A percentile compares a stretch with the other conserved stretches of the same genome.
Conservation (phyloP, 2,888 invertebrate genomes). For the Osmoderma eremita region DNA sequence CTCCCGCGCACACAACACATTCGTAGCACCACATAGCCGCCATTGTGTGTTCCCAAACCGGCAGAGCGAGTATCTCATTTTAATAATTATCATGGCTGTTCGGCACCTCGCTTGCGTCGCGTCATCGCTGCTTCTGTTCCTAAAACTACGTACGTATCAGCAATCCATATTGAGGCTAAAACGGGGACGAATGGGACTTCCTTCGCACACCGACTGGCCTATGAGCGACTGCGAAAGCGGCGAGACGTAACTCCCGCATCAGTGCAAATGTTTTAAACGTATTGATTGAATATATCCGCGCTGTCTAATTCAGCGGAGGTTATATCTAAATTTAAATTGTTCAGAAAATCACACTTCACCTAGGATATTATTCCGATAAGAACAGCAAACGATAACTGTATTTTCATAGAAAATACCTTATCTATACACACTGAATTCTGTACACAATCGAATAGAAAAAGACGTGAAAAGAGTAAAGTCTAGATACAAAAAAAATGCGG, state of each 20-base stretch:
- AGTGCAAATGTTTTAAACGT: slow-evolving; percentile 31
- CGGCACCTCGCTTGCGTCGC: not conserved
- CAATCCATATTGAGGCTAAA: slow-evolving; percentile 19
- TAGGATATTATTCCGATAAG: slow-evolving; percentile 31
- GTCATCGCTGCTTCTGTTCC: slow-evolving; percentile 23
- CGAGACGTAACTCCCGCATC: slow-evolving; percentile 8
- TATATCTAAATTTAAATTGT: slow-evolving; percentile 41
- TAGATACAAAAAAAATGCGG: too few species aligned
- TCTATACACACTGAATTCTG: too few species aligned
- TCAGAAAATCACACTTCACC: slow-evolving; percentile 35
- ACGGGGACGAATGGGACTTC: slow-evolving; percentile 7
- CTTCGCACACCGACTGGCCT: not conserved
- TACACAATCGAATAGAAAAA: too few species aligned
- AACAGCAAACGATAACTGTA: not conserved
- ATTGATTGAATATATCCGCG: slow-evolving; percentile 39
- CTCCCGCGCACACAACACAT: too few species aligned
- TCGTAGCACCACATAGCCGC: not conserved
- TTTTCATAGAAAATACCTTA: too few species aligned
- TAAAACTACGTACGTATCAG: slow-evolving; percentile 29
- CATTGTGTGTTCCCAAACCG: slow-evolving; percentile 26
- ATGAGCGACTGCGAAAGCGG: not conserved
- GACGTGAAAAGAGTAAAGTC: too few species aligned
- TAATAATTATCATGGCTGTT: slow-evolving; percentile 22
- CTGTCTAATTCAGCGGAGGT: slow-evolving; percentile 36
- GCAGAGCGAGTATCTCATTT: slow-evolving; percentile 22